Base-by-base conservation (phyloP, 1,140 invertebrate species). In the Oppia nitens region DNA sequence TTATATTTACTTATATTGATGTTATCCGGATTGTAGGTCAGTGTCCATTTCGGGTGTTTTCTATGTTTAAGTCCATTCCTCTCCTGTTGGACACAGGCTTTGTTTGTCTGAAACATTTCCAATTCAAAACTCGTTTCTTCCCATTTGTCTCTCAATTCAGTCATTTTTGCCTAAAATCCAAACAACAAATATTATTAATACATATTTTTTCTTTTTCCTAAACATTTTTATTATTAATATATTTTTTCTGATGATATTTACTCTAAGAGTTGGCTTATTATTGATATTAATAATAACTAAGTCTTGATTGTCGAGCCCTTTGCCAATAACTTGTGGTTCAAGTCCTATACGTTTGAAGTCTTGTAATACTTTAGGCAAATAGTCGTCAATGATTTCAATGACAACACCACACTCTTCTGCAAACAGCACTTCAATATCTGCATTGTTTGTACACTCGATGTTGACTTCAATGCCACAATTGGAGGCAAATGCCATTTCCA, bases 401-500 rank as follows among this genome's bases (percentile, higher is more conserved):
- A 97, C 72, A 75, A 91, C 85, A 4, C 91, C 92, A 40, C 87
- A 76, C 74, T 98, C 92, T 75, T 98, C 93, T 54, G 82, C 76
- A 71, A 94, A 96, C 26, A 97, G 25, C 21, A 26, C 63, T 6
- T 55, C 17, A 63, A 21, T 17, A 17, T 20, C 57, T 47, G 47
- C 14, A 49, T 58, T 40, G 20, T 59, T 9, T 48, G 12, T 51
- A 28, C 6, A 51, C 49, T 6, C 17, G 23, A 75, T 60, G 64
- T 88, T 75, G 0, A 91, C 68, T 11, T 80, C 67, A 1, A 92
- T 66, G 3, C 90, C 90, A 67, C 82, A 81, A 57, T 94, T 75
- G 54, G 93, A 91, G 62, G 80, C 91, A 69, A 98, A 92, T 28
- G 84, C 83, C 93, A 98, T 97, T 75, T 98, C 94, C 32, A 97